A percentile compares a stretch with the other conserved stretches of the same genome.
phyloP scores from a whole-genome alignment of 2,113 vertebrate species.

The Odontesthes bonariensis region DNA sequence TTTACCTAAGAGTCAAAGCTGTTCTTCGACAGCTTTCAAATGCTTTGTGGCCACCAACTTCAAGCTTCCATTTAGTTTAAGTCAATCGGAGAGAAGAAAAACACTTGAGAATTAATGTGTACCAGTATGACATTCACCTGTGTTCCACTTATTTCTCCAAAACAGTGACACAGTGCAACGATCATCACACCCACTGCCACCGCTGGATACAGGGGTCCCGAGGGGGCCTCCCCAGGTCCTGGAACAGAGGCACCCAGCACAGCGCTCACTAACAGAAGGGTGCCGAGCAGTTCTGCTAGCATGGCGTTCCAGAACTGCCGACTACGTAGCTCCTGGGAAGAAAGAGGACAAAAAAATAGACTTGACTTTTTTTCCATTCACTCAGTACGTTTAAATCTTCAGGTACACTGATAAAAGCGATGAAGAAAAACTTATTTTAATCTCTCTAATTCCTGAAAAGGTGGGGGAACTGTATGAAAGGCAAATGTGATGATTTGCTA shows the following conservation, averaged over 20 bases:
- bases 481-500: no score
- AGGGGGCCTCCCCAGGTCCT: constrained; percentile 52
- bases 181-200: constrained; percentile 82
- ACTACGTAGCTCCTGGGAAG: constrained; percentile 79
- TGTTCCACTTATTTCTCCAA: constrained; percentile 84
- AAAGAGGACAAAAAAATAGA: constrained; percentile 15
- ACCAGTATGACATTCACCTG: constrained; percentile 77
- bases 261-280: constrained; percentile 83
- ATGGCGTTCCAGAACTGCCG: constrained; percentile 83
- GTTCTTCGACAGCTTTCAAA: background rate
- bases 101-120: background rate
- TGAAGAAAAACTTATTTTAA: no score
- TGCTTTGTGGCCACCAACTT: background rate
- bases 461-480: no score
- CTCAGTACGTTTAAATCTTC: background rate
- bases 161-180: constrained; percentile 79
- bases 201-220: constrained; percentile 80
- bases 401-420: no score
- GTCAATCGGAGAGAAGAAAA: constrained; percentile 2
- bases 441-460: no score
- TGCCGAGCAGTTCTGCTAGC: constrained; percentile 81
- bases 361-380: background rate
- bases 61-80: background rate
- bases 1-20: background rate
- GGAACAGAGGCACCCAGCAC: constrained; percentile 84